phyloP scores from a whole-genome alignment of 2,888 invertebrate species.

The Amphipyra berbera region DNA sequence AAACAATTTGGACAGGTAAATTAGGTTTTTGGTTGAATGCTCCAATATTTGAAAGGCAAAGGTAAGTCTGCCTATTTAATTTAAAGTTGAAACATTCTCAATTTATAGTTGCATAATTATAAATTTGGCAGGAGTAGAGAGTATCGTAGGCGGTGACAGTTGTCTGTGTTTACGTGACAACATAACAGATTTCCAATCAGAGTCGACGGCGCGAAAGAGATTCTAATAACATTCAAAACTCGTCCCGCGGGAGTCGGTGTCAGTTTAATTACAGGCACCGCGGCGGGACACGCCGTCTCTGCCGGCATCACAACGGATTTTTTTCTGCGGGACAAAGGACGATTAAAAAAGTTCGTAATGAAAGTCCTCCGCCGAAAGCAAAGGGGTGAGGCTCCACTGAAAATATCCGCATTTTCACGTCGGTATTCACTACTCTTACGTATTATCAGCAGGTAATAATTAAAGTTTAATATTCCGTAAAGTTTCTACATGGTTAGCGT shows the following conservation, averaged over 20 bases:
- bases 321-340: constrained; percentile 86
- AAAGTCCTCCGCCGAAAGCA: constrained; percentile 81
- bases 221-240: constrained; percentile 90
- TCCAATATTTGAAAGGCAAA: constrained; percentile 44
- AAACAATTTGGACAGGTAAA: constrained; percentile 45
- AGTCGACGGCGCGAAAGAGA: constrained; percentile 86
- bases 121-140: constrained; percentile 44
- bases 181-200: constrained; percentile 85
- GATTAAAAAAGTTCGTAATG: constrained; percentile 89
- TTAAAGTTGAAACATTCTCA: constrained; percentile 53
- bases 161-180: constrained; percentile 68
- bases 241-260: constrained; percentile 84
- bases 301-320: constrained; percentile 83
- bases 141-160: constrained; percentile 53
- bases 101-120: constrained; percentile 55
- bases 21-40: constrained; percentile 42
- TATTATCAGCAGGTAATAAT: constrained; percentile 12
- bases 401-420: constrained; percentile 64
- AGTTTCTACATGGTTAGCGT: background rate
- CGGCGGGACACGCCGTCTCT: constrained; percentile 75
- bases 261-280: constrained; percentile 87
- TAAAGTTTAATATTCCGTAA: background rate
- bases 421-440: constrained; percentile 32
- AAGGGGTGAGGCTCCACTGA: constrained; percentile 76
- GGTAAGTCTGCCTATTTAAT: constrained; percentile 39